Conservation (phyloP, 1,140 invertebrate species). For the Halesus radiatus region DNA sequence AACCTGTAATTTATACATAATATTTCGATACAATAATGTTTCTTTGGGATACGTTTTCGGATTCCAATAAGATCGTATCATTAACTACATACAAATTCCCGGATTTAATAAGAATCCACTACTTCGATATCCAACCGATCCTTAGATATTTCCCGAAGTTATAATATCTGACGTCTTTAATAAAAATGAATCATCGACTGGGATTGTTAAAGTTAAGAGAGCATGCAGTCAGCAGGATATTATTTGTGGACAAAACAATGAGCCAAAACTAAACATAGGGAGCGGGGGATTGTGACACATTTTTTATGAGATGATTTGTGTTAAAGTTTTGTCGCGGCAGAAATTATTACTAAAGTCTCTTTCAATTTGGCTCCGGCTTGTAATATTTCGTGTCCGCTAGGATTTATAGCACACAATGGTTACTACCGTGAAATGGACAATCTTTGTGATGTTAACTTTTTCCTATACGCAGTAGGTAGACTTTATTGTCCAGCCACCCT, state of each 20-base stretch:
- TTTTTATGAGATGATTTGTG: constrained; percentile 55
- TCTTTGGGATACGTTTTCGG: too few relatives aligned
- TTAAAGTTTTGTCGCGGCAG: constrained; percentile 39
- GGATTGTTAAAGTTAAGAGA: constrained; percentile 19
- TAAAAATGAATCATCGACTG: constrained; percentile 38
- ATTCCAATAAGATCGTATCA: too few relatives aligned
- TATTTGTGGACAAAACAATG: constrained; percentile 45
- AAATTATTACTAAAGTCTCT: constrained; percentile 56
- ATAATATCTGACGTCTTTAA: not conserved
- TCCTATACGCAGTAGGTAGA: not conserved
- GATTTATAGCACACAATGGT: constrained; percentile 48
- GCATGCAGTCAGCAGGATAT: constrained; percentile 40
- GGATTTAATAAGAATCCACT: too few relatives aligned
- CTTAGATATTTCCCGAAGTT: too few relatives aligned
- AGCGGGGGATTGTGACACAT: constrained; percentile 40
- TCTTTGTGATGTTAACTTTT: constrained; percentile 24
- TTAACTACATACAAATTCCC: too few relatives aligned
- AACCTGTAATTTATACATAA: too few relatives aligned
- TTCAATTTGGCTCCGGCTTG: constrained; percentile 54
- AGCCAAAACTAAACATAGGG: constrained; percentile 40
- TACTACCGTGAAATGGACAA: constrained; percentile 33
- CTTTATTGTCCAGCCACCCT: too few relatives aligned
- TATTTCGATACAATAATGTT: too few relatives aligned
- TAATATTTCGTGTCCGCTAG: constrained; percentile 42
- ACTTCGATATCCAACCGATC: too few relatives aligned